Evolutionary conservation across 2,888 invertebrate genomes (phyloP), one percentile per base, ranked within the genome.

Genomic region (Apamea anceps): DNA sequence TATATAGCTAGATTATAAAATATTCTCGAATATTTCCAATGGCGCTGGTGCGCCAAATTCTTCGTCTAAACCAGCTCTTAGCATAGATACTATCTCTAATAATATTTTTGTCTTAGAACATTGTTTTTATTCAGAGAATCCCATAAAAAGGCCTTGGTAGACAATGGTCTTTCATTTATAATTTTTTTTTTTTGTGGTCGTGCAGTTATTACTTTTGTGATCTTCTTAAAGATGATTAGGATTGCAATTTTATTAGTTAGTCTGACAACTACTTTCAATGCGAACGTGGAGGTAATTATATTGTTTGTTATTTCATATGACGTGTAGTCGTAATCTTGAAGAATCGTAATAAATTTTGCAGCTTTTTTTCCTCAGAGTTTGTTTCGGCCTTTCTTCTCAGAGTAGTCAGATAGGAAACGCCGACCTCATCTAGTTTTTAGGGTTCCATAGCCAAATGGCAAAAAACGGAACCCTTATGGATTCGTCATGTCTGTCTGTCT

Each of bases 71-170:
- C 70, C n/a, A 80, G 6, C 2, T 28, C 60, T 73, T 45, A 80
- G 45, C 28, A 25, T 54, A 72, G 5, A n/a, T 15, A 4, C 13
- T 6, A 12, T 12, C 0, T 62, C 0, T 57, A 7, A 76, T 76
- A 84, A 76, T 83, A 79, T 84, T 73, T 63, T 67, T 12, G n/a
- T 68, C 8, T 1, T 51, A 51, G 2, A 8, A 32, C 28, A 77
- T 73, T 84, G 80, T 84, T 80, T 67, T 80, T 21, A 67, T 54
- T 67, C 15, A 8, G 28, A n/a, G 15, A 21, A 15, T 10, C 0
- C 7, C 57, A 72, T 84, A 84, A 76, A 42, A 67, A 62, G 71
- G 42, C 12, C 25, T 65, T 5, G 10, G 0, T 12, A 8, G 37
- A n/a, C 15, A 65, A 12, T 45, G 0, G 2, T n/a, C 32, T 21